Conservation (phyloP, 2,113 vertebrate genomes). For the Podarcis raffonei region DNA sequence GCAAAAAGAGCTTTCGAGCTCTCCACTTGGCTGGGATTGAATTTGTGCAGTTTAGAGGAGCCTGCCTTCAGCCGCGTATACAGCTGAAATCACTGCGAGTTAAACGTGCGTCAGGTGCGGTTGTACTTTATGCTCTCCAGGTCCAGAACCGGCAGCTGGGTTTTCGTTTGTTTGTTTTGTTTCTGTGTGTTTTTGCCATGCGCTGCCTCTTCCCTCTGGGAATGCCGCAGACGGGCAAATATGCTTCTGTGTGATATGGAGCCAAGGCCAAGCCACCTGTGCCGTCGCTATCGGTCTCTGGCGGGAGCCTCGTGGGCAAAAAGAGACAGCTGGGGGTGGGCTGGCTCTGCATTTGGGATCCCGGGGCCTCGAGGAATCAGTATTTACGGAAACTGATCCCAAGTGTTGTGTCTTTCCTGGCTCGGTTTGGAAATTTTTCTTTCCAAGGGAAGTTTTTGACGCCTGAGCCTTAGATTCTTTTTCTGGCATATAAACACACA, state of each 20-base stretch:
- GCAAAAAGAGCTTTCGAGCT: too few species aligned
- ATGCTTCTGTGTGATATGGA: background rate
- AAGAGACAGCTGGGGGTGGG: background rate
- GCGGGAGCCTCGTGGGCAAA: constrained; percentile 19
- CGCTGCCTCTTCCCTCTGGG: accelerated
- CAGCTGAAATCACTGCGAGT: too few species aligned
- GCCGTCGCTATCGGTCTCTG: background rate
- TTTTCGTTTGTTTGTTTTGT: background rate
- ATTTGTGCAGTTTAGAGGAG: too few species aligned
- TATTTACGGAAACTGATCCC: background rate
- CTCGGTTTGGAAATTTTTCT: constrained; percentile 7
- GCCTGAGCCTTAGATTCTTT: too few species aligned
- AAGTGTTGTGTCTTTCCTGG: background rate
- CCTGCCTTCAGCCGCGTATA: too few species aligned
- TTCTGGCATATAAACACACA: too few species aligned
- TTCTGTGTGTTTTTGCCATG: background rate
- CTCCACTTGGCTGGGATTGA: too few species aligned
- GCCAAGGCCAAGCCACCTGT: background rate
- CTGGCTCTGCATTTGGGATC: background rate
- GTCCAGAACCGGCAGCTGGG: accelerated
- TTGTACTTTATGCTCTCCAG: background rate
- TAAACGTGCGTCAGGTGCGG: too few species aligned
- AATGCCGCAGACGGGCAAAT: background rate
- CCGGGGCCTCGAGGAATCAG: accelerated
- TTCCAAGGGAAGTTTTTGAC: background rate